These are phyloP conservation scores for Rhyzopertha dominica DNA, from an alignment of 1,140 invertebrate genomes.

Conservation along the genomic window DNA sequence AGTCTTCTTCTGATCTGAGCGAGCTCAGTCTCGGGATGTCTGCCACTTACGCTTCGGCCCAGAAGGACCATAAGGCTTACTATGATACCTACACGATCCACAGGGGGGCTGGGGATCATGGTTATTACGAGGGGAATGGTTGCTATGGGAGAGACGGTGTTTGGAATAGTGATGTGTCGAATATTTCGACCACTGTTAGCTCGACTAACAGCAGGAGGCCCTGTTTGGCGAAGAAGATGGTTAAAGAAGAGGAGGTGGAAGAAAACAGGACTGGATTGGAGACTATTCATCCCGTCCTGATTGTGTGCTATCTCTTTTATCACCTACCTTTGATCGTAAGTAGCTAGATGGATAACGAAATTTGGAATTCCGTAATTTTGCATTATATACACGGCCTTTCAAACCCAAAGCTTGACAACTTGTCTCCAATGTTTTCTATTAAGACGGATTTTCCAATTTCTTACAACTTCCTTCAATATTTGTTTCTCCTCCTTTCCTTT, in stretches of 20 bases:
- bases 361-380: neutral
- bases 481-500: too few species aligned
- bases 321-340: slow-evolving; percentile 56
- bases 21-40: slow-evolving; percentile 30
- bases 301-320: slow-evolving; percentile 52
- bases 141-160: slow-evolving; percentile 13
- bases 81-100: slow-evolving; percentile 41
- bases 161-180: slow-evolving; percentile 39
- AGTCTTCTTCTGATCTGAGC: slow-evolving; percentile 39
- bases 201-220: slow-evolving; percentile 47
- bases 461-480: neutral
- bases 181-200: slow-evolving; percentile 45
- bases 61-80: slow-evolving; percentile 30
- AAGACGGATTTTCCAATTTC: neutral
- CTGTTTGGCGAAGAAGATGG: slow-evolving; percentile 29
- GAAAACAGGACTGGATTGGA: slow-evolving; percentile 45
- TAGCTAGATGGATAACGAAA: too few species aligned
- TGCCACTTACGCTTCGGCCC: slow-evolving; percentile 21
- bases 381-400: neutral
- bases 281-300: slow-evolving; percentile 47
- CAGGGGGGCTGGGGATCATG: slow-evolving; percentile 9
- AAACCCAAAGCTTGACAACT: too few species aligned
- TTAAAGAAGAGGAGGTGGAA: slow-evolving; percentile 23
- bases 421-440: neutral
- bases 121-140: slow-evolving; percentile 12